These are phyloP conservation scores for Drosophila trapezifrons DNA, from an alignment of 1,140 invertebrate species.

Conservation along the genomic window DNA sequence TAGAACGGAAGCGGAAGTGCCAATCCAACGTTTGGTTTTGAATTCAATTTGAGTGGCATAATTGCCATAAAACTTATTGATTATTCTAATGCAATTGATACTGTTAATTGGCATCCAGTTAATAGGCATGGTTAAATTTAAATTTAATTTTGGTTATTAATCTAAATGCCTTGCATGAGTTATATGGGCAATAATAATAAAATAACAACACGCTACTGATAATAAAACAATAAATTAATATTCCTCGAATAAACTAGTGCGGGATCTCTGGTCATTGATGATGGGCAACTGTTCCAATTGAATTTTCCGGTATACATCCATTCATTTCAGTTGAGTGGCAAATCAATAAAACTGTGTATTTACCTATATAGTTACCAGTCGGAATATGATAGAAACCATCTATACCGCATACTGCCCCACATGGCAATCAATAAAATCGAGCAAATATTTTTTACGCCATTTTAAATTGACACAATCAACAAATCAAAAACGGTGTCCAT, in stretches of 20 bases:
- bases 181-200: neutral
- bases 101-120: constrained; percentile 10
- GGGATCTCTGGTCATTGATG: no score
- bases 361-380: neutral
- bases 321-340: constrained; percentile 9
- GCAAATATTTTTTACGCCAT: constrained; percentile 58
- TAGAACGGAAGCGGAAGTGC: constrained; percentile 70
- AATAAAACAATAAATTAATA: neutral
- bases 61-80: constrained; percentile 42
- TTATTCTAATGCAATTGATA: constrained; percentile 33
- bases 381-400: constrained; percentile 2
- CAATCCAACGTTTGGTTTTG: constrained; percentile 45
- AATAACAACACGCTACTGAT: neutral
- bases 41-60: constrained; percentile 50
- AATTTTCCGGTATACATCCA: neutral
- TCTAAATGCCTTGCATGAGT: neutral
- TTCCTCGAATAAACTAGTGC: no score
- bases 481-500: constrained; percentile 72
- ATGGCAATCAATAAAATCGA: constrained; percentile 62
- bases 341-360: constrained; percentile 9
- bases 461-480: constrained; percentile 72
- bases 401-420: constrained; percentile 26
- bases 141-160: constrained; percentile 18
- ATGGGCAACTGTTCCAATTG: neutral
- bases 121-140: constrained; percentile 7